Percentiles rank a stretch among this genome's conserved stretches.
phyloP scores from a whole-genome alignment of 2,797 vertebrate species.

The Bryconaethiops microstoma region DNA sequence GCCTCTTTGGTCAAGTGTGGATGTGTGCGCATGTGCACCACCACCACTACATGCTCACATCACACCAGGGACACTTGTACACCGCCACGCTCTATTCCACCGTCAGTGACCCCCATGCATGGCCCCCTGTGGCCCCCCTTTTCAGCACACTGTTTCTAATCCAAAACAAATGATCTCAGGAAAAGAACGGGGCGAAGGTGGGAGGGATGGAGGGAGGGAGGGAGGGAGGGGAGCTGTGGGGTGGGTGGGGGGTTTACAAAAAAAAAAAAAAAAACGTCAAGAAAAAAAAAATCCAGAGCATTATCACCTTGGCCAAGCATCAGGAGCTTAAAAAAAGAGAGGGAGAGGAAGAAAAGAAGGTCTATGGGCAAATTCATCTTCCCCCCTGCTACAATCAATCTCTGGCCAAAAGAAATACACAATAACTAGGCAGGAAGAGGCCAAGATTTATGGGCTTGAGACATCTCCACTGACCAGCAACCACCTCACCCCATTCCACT shows the following conservation, averaged over 20 bases:
- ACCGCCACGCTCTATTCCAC: conserved; percentile 76
- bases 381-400: conserved; percentile 95
- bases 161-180: conserved; percentile 83
- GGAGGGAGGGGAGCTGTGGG: conserved; percentile 29
- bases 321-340: conserved; percentile 76
- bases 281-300: conserved; percentile 69
- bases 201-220: conserved; percentile 47
- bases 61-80: conserved; percentile 74
- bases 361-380: conserved; percentile 94
- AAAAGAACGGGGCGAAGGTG: conserved; percentile 63
- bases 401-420: conserved; percentile 98
- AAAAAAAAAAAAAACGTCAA: conserved; percentile 17
- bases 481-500: conserved; percentile 85
- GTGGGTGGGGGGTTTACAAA: conserved; percentile 48
- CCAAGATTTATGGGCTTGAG: conserved; percentile 96
- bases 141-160: conserved; percentile 80
- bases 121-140: conserved; percentile 47
- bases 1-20: conserved; percentile 4
- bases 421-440: conserved; percentile 98
- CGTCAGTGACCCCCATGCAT: conserved; percentile 53
- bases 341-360: conserved; percentile 19
- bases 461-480: conserved; percentile 97
- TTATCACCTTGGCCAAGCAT: conserved; percentile 94
- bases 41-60: conserved; percentile 53
- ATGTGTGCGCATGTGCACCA: conserved; percentile 17